Base-by-base conservation (phyloP, 2,113 vertebrate species). In the Callaeas wilsoni region DNA sequence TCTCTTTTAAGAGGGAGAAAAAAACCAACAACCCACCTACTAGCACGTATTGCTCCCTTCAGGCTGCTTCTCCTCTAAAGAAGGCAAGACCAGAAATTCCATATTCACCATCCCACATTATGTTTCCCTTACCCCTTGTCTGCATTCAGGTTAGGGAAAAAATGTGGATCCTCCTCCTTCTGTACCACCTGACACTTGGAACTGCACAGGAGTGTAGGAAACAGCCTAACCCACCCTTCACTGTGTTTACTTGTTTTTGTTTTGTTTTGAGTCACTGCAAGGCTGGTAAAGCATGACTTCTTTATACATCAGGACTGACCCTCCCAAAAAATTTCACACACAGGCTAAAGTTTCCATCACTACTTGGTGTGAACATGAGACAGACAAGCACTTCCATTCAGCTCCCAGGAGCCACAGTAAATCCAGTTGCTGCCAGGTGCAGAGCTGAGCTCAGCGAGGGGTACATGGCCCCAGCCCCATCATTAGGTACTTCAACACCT, bases 391-490 rank as follows among this genome's bases (percentile, higher is more conserved):
- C 35, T 23, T 21, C 33, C 56, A 42, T 25, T 84, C 63, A 60
- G 44, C 2, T 20, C 75, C 4, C 1, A 77, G 20, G 37, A 81
- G 64, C 5, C 41, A 5, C 17, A 44, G n/a, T 2, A 26, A 50
- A 8, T 60, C 6, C 84, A 57, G 86, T 13, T 14, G 23, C 32
- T 18, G 42, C 42, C 82, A 79, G 69, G 9, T 5, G 17, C 64
- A 81, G 44, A 39, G 67, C 50, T 12, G 74, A 90, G 80, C 80
- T 73, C 80, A 75, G 67, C 1, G 0, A 90, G 42, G 37, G 37
- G 5, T 5, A 3, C 25, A 3, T 0, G 9, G 29, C 44, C 57
- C 44, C 78, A 84, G 6, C 9, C 10, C 64, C 39, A 6, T 0
- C 35, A 8, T 16, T 7, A 42, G 55, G 30, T 6, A 50, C 35